Conservation (phyloP, 2,888 invertebrate species). For the Plusia festucae region DNA sequence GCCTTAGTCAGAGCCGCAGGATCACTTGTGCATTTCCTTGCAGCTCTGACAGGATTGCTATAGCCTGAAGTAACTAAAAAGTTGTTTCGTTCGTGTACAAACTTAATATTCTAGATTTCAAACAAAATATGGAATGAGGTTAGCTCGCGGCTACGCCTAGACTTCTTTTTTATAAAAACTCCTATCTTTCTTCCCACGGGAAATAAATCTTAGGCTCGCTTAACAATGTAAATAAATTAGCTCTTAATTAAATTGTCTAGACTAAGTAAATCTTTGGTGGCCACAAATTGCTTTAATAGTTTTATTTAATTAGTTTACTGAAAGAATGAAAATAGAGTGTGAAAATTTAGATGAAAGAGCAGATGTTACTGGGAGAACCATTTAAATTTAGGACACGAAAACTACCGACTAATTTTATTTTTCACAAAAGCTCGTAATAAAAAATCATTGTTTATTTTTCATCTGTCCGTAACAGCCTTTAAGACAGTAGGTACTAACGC, state of each 20-base stretch:
- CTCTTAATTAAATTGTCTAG: constrained; percentile 26
- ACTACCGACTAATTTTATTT: no score
- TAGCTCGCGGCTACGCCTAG: background rate
- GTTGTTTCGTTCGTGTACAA: no score
- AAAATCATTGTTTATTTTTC: no score
- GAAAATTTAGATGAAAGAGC: background rate
- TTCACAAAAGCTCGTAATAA: no score
- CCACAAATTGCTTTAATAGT: constrained; percentile 23
- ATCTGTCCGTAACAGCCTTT: no score
- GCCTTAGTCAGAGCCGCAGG: no score
- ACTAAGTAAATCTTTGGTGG: constrained; percentile 26
- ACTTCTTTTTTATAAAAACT: background rate
- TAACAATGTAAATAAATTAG: constrained; percentile 30
- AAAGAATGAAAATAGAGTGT: constrained; percentile 8
- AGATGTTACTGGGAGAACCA: background rate
- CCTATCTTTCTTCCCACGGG: background rate
- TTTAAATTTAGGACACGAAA: background rate
- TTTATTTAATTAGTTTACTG: constrained; percentile 32
- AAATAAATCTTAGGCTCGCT: background rate
- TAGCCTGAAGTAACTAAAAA: no score
- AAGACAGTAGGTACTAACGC: no score
- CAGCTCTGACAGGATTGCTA: no score
- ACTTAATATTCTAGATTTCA: background rate
- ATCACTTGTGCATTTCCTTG: no score
- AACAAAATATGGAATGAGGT: background rate